Conservation (phyloP, 2,888 invertebrate genomes). For the Trissolcus japonicus region DNA sequence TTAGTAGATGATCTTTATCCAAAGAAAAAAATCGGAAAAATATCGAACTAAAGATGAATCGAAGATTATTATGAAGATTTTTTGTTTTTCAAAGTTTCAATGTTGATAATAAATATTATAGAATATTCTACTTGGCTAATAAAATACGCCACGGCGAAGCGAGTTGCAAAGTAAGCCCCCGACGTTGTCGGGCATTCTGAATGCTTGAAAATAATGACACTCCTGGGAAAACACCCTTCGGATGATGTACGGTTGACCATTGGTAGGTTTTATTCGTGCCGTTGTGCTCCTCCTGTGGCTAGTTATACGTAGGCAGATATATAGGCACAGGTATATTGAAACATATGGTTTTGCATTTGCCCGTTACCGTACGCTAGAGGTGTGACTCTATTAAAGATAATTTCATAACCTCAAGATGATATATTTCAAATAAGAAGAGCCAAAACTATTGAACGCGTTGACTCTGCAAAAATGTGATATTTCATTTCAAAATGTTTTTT, state of each 20-base stretch:
- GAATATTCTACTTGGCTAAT: constrained; percentile 32
- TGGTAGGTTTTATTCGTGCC: constrained; percentile 43
- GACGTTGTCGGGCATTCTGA: constrained; percentile 42
- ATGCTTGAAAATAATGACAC: constrained; percentile 55
- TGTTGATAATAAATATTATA: constrained; percentile 52
- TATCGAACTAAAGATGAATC: constrained; percentile 48
- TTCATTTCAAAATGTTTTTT: no score
- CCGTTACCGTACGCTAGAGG: no score
- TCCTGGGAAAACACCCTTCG: constrained; percentile 51
- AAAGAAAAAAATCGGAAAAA: background rate
- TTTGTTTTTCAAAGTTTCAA: constrained; percentile 38
- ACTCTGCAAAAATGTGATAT: no score
- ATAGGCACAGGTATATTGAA: no score
- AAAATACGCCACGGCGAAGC: constrained; percentile 9
- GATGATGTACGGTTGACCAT: constrained; percentile 55
- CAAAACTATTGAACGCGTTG: no score
- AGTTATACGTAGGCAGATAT: no score
- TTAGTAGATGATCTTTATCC: constrained; percentile 35
- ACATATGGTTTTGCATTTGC: no score
- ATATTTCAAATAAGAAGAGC: no score
- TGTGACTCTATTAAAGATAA: no score
- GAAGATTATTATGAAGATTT: constrained; percentile 43
- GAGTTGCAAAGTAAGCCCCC: constrained; percentile 27
- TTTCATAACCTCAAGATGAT: no score
- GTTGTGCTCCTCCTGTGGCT: constrained; percentile 6